Conservation (phyloP, 2,113 vertebrate species). For the Elachura formosa region DNA sequence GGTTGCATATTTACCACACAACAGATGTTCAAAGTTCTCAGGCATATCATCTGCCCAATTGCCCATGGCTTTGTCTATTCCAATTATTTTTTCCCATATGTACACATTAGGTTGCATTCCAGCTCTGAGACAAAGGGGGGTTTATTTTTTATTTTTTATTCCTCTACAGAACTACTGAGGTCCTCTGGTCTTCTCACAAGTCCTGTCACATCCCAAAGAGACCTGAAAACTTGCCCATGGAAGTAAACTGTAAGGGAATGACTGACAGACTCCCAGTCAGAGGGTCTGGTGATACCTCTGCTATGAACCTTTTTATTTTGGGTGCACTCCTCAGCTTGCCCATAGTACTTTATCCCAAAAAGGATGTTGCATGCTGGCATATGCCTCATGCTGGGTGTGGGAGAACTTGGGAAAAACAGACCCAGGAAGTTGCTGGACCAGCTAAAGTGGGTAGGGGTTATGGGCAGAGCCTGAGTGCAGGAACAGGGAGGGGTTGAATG, state of each 20-base stretch:
- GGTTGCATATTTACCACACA: slow-evolving; percentile 32
- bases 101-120: not conserved
- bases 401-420: not conserved
- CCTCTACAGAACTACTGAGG: not conserved
- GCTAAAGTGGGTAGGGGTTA: rapidly evolving
- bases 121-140: not conserved
- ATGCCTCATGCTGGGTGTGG: not conserved
- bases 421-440: not conserved
- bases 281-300: not conserved
- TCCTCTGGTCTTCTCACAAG: not conserved
- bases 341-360: not conserved
- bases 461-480: not conserved
- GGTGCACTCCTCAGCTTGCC: not conserved
- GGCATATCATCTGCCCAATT: slow-evolving; percentile 55
- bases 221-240: not conserved
- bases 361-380: not conserved
- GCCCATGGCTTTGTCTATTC: slow-evolving; percentile 53
- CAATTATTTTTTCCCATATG: slow-evolving; percentile 46
- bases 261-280: not conserved
- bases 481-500: not conserved
- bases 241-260: not conserved
- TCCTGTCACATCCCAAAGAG: not conserved
- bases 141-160: not conserved
- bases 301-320: not conserved
- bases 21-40: slow-evolving; percentile 48